Percentiles rank a stretch among this genome's conserved stretches.
Evolutionary conservation across 1,140 invertebrate genomes (phyloP).

Genomic region (Calliopsis andreniformis): DNA sequence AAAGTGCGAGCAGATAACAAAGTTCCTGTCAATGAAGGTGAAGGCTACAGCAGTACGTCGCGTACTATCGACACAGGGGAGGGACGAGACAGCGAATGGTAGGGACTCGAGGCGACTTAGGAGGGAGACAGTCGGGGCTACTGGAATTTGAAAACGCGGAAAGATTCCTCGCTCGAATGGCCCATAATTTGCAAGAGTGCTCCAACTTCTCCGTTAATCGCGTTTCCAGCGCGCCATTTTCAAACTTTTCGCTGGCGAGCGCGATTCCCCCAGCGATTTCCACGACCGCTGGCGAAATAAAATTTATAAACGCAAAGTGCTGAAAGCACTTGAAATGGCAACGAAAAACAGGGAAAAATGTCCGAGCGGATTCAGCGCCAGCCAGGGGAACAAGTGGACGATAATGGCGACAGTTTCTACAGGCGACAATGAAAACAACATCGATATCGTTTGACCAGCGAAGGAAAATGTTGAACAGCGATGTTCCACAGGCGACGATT

Average conservation of each 20-base stretch:
- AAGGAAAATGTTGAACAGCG: too few species aligned
- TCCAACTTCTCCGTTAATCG: slow-evolving; percentile 15
- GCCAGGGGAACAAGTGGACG: not conserved
- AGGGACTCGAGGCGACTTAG: not conserved
- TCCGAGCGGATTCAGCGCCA: not conserved
- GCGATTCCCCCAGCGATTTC: not conserved
- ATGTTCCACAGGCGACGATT: too few species aligned
- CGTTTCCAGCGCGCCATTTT: not conserved
- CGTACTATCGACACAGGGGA: slow-evolving; percentile 22
- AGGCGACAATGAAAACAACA: not conserved
- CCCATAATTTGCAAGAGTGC: slow-evolving; percentile 12
- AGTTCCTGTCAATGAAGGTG: too few species aligned
- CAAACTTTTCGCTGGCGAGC: not conserved
- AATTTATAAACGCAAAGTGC: not conserved
- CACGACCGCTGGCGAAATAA: not conserved
- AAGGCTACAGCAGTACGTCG: slow-evolving; percentile 16
- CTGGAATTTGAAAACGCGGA: not conserved
- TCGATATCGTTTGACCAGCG: not conserved
- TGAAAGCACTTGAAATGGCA: not conserved
- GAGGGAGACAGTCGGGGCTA: too few species aligned
- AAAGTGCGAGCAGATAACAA: not conserved
- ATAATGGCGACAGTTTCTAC: not conserved
- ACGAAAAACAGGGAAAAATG: not conserved
- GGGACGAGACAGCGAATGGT: slow-evolving; percentile 9
- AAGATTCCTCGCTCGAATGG: not conserved